Percentiles rank a stretch among this genome's conserved stretches.
These are phyloP conservation scores for Aphaenogaster floridana DNA, from an alignment of 1,140 invertebrate species.

Conservation along the genomic window DNA sequence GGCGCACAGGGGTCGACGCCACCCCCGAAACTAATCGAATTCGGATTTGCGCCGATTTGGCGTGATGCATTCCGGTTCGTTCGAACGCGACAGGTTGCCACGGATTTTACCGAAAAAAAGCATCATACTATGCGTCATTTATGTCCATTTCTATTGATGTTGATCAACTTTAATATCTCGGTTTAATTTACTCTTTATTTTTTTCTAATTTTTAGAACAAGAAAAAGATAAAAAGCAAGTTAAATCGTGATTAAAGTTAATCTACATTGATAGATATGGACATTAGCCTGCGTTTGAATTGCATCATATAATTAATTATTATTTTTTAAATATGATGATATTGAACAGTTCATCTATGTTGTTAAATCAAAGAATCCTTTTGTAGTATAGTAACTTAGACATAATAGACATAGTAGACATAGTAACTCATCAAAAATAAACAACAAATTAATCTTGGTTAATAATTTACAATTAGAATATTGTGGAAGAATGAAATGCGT, in stretches of 20 bases:
- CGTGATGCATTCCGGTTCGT: constrained; percentile 16
- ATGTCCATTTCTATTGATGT: no score
- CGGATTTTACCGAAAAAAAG: constrained; percentile 12
- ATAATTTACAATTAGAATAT: background rate
- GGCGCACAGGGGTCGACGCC: constrained; percentile 58
- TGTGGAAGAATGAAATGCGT: background rate
- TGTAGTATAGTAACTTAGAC: no score
- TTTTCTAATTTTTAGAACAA: no score
- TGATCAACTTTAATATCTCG: no score
- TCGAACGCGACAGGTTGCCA: constrained; percentile 43
- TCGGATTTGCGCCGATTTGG: constrained; percentile 70
- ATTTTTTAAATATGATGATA: background rate
- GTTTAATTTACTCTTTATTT: no score
- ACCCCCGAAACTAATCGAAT: constrained; percentile 83
- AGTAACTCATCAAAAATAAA: background rate
- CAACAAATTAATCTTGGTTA: background rate
- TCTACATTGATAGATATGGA: no score
- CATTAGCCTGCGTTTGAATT: background rate
- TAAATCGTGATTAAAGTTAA: no score
- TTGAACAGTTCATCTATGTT: background rate
- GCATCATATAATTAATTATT: background rate
- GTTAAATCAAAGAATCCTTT: background rate
- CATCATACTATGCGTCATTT: background rate
- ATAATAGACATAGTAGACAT: background rate
- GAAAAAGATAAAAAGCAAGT: no score